Conservation (phyloP, 1,140 invertebrate species). For the Procambarus clarkii region DNA sequence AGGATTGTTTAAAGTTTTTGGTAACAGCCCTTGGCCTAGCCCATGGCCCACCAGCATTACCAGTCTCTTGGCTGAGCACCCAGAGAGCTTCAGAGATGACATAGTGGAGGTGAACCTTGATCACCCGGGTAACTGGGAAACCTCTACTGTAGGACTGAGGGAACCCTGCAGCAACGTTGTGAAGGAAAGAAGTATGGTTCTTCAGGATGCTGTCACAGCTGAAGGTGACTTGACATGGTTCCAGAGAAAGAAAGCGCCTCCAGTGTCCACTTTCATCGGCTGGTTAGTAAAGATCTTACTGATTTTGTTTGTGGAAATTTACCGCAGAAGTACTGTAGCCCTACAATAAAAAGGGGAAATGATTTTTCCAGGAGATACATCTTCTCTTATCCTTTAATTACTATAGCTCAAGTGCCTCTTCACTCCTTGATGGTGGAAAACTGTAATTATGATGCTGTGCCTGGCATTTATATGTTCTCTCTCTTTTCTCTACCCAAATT, state of each 20-base stretch:
- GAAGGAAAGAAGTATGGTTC: not conserved
- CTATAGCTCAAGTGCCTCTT: too few relatives aligned
- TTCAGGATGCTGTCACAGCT: not conserved
- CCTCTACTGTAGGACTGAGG: not conserved
- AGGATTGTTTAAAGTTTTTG: slow-evolving; percentile 44
- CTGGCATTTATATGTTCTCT: too few relatives aligned
- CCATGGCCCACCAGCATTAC: slow-evolving; percentile 50
- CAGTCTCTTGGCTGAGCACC: slow-evolving; percentile 37
- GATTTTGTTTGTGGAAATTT: not conserved
- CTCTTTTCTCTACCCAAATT: too few relatives aligned
- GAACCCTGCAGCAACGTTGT: not conserved
- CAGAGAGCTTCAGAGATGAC: slow-evolving; percentile 47
- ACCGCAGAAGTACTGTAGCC: too few relatives aligned
- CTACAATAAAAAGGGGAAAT: too few relatives aligned
- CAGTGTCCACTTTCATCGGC: not conserved
- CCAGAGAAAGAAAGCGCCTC: slow-evolving; percentile 46
- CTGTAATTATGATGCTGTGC: too few relatives aligned
- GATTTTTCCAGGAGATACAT: too few relatives aligned
- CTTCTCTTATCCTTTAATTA: too few relatives aligned
- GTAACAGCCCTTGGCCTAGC: not conserved
- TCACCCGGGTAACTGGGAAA: not conserved
- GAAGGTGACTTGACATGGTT: slow-evolving; percentile 54
- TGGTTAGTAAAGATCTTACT: not conserved
- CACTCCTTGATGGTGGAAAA: too few relatives aligned
- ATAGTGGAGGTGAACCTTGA: not conserved